phyloP scores from a whole-genome alignment of 2,888 invertebrate genomes.

The Brassicogethes aeneus region DNA sequence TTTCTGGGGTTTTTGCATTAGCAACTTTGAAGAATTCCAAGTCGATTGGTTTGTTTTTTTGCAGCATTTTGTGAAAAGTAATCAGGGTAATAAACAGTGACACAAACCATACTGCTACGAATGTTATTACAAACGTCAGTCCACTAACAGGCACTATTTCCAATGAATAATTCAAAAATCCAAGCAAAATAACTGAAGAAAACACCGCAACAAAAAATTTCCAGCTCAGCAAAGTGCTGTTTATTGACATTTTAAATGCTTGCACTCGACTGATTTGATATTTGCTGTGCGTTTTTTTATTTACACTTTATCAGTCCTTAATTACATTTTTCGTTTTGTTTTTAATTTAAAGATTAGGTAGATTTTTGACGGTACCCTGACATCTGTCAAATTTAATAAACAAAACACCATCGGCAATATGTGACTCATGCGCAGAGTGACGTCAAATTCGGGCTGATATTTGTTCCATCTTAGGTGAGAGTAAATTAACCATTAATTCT shows the following conservation, averaged over 20 bases:
- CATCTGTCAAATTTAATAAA: slow-evolving; percentile 2
- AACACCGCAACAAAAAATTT: slow-evolving; percentile 7
- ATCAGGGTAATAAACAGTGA: slow-evolving; percentile 46
- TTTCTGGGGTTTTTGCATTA: slow-evolving; percentile 13
- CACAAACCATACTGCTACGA: slow-evolving; percentile 38
- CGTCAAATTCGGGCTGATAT: no score
- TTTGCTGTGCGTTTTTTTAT: no score
- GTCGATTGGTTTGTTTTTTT: slow-evolving; percentile 45
- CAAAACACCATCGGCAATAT: no score
- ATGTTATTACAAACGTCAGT: slow-evolving; percentile 30
- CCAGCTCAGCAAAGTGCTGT: no score
- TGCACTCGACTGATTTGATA: no score
- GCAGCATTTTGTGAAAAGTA: slow-evolving; percentile 46
- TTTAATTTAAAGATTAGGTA: no score
- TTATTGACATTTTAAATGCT: no score
- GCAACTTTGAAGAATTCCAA: slow-evolving; percentile 29
- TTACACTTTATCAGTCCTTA: no score
- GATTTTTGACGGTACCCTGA: slow-evolving; percentile 1
- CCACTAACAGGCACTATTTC: slow-evolving; percentile 19
- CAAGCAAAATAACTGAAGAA: slow-evolving; percentile 12
- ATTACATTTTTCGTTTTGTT: no score
- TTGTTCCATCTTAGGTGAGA: no score
- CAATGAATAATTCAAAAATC: slow-evolving; percentile 15
- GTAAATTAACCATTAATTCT: no score
- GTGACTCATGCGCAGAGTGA: no score